Evolutionary conservation across 2,797 vertebrate species (phyloP).

Genomic region (Muscicapa comitata): DNA sequence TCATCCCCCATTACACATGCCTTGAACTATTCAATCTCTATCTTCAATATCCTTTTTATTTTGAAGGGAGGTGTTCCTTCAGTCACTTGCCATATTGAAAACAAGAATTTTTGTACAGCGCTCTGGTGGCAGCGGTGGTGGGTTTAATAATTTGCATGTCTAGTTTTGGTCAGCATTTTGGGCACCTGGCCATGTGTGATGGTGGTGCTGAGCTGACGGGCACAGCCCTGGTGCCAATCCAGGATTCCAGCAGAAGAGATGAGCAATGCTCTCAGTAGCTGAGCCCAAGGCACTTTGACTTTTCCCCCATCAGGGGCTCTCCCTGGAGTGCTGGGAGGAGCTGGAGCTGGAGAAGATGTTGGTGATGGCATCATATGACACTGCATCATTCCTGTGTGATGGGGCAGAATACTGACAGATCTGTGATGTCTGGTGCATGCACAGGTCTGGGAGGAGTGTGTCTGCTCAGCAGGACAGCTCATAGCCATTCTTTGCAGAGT

Average conservation of each 20-base stretch:
- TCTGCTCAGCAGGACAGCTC: background rate
- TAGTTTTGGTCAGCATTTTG: background rate
- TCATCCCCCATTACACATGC: background rate
- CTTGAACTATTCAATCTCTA: background rate
- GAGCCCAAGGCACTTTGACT: background rate
- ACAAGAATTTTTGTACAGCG: background rate
- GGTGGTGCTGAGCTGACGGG: accelerated
- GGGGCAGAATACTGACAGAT: background rate
- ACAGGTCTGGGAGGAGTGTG: accelerated
- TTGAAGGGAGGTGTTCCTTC: background rate
- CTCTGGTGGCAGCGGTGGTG: background rate
- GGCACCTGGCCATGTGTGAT: background rate
- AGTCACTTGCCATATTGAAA: background rate
- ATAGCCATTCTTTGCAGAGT: background rate
- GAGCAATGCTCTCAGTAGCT: background rate
- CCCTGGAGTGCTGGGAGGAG: background rate
- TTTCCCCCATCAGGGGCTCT: accelerated
- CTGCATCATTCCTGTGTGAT: background rate
- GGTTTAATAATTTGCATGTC: background rate
- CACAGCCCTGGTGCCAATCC: accelerated
- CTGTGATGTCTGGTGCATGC: no score
- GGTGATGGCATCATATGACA: background rate
- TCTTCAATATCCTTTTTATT: background rate
- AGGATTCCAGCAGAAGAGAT: background rate
- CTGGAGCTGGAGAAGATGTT: accelerated